These are phyloP conservation scores for Plectrocnemia conspersa DNA, from an alignment of 1,140 invertebrate species.

Conservation along the genomic window DNA sequence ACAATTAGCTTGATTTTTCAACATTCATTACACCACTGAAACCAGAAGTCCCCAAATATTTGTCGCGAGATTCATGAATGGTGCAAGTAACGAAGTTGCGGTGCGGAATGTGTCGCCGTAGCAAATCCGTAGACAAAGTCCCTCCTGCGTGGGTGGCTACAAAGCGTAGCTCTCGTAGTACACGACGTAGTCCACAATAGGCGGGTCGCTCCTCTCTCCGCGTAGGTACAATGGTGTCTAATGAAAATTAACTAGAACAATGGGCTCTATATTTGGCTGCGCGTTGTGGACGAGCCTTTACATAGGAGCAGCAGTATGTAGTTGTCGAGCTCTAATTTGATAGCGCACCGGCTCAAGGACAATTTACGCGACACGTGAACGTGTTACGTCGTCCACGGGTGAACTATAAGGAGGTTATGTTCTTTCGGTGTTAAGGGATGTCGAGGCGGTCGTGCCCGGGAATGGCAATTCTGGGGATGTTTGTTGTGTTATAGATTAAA, in stretches of 20 bases:
- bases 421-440: too few relatives aligned
- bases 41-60: too few relatives aligned
- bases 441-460: too few relatives aligned
- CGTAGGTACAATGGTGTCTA: slow-evolving; percentile 32
- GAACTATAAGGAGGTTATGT: too few relatives aligned
- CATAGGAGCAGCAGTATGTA: background rate
- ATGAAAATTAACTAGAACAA: slow-evolving; percentile 37
- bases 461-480: too few relatives aligned
- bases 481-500: too few relatives aligned
- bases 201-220: slow-evolving; percentile 3
- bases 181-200: slow-evolving; percentile 2
- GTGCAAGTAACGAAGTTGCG: slow-evolving; percentile 12
- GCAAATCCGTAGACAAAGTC: slow-evolving; percentile 1
- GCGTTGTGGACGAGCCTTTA: too few relatives aligned
- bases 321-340: background rate
- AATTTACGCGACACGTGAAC: too few relatives aligned
- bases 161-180: slow-evolving; percentile 21
- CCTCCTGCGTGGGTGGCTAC: slow-evolving; percentile 4
- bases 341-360: too few relatives aligned
- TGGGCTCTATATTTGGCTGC: slow-evolving; percentile 13
- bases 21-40: too few relatives aligned
- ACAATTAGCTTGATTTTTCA: too few relatives aligned
- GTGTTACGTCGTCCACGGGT: too few relatives aligned
- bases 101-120: slow-evolving; percentile 5
- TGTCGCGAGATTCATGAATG: background rate